Base-by-base conservation (phyloP, 2,797 vertebrate genomes). In the Brotula barbata region DNA sequence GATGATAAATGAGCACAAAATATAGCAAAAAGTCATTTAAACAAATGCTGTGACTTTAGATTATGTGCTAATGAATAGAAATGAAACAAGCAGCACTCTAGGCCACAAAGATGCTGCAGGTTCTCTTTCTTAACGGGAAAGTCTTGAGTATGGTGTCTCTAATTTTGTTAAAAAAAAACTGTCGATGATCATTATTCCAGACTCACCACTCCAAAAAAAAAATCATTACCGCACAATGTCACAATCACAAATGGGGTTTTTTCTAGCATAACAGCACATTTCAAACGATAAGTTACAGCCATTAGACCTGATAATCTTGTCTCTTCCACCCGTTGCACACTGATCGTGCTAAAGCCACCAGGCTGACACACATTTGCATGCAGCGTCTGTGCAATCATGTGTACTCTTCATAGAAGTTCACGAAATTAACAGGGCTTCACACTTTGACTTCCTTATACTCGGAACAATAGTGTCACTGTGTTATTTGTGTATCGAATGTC, bases 351-450 rank as follows among this genome's bases (percentile, higher is more conserved):
- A 68, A 50, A 41, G 2, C 31, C 69, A 33, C 41, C 42, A 47
- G 14, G 20, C 33, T 13, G 3, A 3, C 9, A 45, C 11, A 48
- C 1, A 77, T 81, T 82, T 79, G 67, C 71, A 78, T 82, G 46
- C n/a, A 11, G 33, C 22, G 39, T 43, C 22, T 14, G 10, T 49
- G 39, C 2, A 11, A 19, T 11, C 36, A 5, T 36, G 49, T 53
- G 43, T 47, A 21, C 31, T 49, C 44, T 61, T 73, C 40, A 51
- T 61, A 43, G 44, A 73, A 50, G 17, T 20, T 55, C 13, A 25
- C 25, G 13, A 37, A 16, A 16, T 23, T 39, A 36, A 23, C 9
- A 7, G 22, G 3, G 10, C 20, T 14, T 12, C 20, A 15, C 15
- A 61, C n/a, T 14, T 60, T 64, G 14, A 67, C 64, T 75, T 82